phyloP scores from a whole-genome alignment of 2,113 vertebrate species.

The Pyrgilauda ruficollis region DNA sequence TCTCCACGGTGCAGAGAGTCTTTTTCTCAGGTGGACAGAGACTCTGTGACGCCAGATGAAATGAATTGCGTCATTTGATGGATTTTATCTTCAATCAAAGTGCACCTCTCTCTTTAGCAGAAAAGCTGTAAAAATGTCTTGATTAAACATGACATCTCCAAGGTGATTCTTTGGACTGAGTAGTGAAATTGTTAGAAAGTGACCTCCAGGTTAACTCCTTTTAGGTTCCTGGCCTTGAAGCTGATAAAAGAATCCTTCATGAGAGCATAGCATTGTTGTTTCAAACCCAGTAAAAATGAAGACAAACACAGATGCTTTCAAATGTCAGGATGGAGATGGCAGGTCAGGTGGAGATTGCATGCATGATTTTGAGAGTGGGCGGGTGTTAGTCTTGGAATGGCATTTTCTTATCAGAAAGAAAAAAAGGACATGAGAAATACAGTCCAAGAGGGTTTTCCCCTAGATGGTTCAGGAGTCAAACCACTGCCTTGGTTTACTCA shows the following conservation, averaged over 20 bases:
- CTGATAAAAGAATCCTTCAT: conserved; percentile 2
- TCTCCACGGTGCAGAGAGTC: neutral
- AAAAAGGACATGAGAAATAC: conserved; percentile 25
- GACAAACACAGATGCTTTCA: conserved; percentile 51
- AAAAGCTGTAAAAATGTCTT: conserved; percentile 45
- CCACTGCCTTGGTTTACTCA: conserved; percentile 19
- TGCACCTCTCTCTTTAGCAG: neutral
- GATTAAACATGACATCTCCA: conserved; percentile 43
- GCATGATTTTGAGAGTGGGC: neutral
- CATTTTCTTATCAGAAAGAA: conserved; percentile 45
- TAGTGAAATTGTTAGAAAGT: conserved; percentile 22
- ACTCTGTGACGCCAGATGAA: neutral
- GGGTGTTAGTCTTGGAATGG: neutral
- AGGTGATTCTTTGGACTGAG: neutral
- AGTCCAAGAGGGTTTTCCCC: neutral
- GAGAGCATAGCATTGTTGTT: neutral
- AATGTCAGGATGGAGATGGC: conserved; percentile 17
- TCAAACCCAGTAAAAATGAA: conserved; percentile 39
- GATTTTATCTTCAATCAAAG: conserved; percentile 48
- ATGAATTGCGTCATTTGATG: conserved; percentile 27
- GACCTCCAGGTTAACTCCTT: conserved; percentile 29
- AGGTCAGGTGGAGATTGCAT: conserved; percentile 3
- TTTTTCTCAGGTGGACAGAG: conserved; percentile 13
- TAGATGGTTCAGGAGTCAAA: conserved; percentile 21
- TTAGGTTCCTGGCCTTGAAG: conserved; percentile 7